Evolutionary conservation across 2,797 vertebrate species (phyloP).

Genomic region (Rhabdomys pumilio): DNA sequence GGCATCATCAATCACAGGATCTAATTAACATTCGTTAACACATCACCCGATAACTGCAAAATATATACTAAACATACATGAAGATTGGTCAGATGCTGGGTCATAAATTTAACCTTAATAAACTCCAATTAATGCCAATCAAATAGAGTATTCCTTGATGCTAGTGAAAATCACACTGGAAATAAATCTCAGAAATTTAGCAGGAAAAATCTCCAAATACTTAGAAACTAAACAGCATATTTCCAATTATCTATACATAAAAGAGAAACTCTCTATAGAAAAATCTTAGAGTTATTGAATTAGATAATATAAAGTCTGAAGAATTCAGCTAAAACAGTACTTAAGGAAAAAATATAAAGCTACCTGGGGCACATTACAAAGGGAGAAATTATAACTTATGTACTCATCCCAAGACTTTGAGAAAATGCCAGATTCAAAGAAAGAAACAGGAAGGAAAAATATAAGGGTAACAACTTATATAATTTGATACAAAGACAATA

Average conservation of each 20-base stretch:
- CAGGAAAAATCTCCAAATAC: constrained; percentile 10
- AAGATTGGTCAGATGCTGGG: background rate
- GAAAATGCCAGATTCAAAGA: background rate
- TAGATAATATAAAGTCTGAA: background rate
- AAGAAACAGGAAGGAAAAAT: background rate
- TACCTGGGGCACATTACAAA: constrained; percentile 22
- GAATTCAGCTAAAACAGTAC: background rate
- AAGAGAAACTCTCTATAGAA: background rate
- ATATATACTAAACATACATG: background rate
- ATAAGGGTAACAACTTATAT: background rate
- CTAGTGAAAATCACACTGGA: constrained; percentile 11
- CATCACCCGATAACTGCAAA: background rate
- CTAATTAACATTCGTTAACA: background rate
- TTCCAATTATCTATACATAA: background rate
- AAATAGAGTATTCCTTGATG: background rate
- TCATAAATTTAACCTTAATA: background rate
- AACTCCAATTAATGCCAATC: background rate
- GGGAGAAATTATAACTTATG: background rate
- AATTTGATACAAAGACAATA: background rate
- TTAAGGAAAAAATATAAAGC: background rate
- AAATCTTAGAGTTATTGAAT: background rate
- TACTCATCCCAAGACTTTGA: background rate
- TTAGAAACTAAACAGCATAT: background rate
- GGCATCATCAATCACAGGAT: background rate
- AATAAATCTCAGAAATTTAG: background rate